Percentiles rank a stretch among this genome's conserved stretches.
These are phyloP conservation scores for Sebastiscus tertius DNA, from an alignment of 2,797 vertebrate genomes.

Conservation along the genomic window DNA sequence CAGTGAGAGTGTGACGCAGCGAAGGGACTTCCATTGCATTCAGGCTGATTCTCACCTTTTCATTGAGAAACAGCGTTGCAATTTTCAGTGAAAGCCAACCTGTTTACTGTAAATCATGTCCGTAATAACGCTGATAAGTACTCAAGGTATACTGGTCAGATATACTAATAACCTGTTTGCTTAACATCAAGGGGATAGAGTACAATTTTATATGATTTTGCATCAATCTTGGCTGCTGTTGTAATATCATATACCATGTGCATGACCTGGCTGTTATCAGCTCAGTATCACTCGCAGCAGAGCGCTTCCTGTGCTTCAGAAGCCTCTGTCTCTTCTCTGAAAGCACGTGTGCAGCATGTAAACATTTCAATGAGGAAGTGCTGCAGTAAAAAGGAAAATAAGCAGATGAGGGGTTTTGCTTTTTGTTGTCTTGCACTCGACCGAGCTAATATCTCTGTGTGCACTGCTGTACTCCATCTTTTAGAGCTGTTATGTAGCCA, in stretches of 20 bases:
- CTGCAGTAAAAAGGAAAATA: slow-evolving; percentile 69
- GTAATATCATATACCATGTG: not conserved
- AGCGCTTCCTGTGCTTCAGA: slow-evolving; percentile 41
- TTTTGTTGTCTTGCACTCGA: slow-evolving; percentile 56
- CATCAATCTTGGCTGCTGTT: not conserved
- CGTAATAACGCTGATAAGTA: not conserved
- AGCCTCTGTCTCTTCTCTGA: slow-evolving; percentile 62
- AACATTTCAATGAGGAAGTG: slow-evolving; percentile 80
- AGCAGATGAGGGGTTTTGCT: slow-evolving; percentile 68
- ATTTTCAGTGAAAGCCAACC: not conserved
- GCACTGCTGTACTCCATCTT: slow-evolving; percentile 43
- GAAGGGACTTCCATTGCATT: slow-evolving; percentile 66
- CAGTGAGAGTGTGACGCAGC: slow-evolving; percentile 63
- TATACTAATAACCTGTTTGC: not conserved
- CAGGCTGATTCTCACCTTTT: not conserved
- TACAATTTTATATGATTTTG: not conserved
- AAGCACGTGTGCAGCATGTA: slow-evolving; percentile 82
- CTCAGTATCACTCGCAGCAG: slow-evolving; percentile 17
- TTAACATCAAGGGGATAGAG: not conserved
- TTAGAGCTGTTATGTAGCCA: slow-evolving; percentile 51
- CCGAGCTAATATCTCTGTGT: slow-evolving; percentile 45
- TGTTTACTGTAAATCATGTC: not conserved
- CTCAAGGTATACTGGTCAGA: not conserved
- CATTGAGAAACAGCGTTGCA: not conserved
- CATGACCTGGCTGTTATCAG: slow-evolving; percentile 8